Base-by-base conservation (phyloP, 2,888 invertebrate genomes). In the Congeria kusceri region DNA sequence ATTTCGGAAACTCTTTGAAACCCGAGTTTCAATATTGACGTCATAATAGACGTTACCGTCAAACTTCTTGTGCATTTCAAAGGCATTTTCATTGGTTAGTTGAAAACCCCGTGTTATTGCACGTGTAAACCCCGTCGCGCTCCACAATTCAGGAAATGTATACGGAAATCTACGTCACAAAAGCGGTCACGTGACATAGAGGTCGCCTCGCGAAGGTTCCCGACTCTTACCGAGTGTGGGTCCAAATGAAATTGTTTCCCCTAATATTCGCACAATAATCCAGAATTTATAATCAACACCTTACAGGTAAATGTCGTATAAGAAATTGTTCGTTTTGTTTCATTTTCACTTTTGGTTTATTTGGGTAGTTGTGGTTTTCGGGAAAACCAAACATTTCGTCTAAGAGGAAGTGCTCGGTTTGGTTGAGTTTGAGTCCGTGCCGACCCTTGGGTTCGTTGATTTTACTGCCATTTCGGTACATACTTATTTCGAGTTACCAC, bases 131-230 rank as follows among this genome's bases (percentile, higher is more conserved):
- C 83, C 80, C 77, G 67, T 69, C 28, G 15, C 68, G 57, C 71
- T 47, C 56, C 46, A 58, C 64, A 46, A 32, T 25, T 53, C 49
- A 56, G 46, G 5, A 71, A 82, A 74, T 86, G 83, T 86, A 87
- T 86, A 81, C 83, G 80, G 79, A 80, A 74, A 68, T 53, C 84
- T 84, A 87, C 87, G 87, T 89, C 85, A 78, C 80, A 64, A 73
- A 71, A 66, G 39, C 15, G 70, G 71, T 87, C 87, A 88, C 89
- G 88, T 88, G 88, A 87, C 77, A 59, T 27, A 49, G 58, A 75
- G 74, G 86, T 78, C 88, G 89, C 89, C 87, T 89, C 65, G 86
- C 87, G 82, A 59, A 79, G 83, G 74, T 74, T 83, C 83, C 81
- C 81, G 76, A 81, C 84, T 84, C 80, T 81, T 39, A 15, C 39